Percentiles rank a stretch among this genome's conserved stretches.
Evolutionary conservation across 2,113 vertebrate genomes (phyloP).

Genomic region (Myotis davidii): DNA sequence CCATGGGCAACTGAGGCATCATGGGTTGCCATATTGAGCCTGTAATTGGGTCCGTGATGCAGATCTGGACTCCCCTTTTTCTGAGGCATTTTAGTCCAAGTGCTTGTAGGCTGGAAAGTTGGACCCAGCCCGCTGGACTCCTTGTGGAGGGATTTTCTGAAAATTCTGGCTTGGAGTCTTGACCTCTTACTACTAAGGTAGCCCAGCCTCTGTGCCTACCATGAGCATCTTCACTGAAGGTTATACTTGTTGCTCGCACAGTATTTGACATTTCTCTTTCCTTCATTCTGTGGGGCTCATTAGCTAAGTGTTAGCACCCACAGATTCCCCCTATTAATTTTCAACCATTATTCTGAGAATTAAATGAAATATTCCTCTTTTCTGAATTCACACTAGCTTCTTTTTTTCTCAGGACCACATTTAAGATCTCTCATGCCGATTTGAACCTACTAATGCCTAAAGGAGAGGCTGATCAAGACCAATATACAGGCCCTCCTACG

Average conservation of each 20-base stretch:
- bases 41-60: not conserved
- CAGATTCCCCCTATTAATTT: not conserved
- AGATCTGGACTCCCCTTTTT: not conserved
- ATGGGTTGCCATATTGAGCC: not conserved
- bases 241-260: not conserved
- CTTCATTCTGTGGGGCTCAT: not conserved
- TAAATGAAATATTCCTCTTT: constrained; percentile 46
- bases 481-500: not conserved
- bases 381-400: constrained; percentile 56
- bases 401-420: constrained; percentile 40
- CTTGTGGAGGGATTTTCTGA: not conserved
- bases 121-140: not conserved
- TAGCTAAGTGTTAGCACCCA: not conserved
- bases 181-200: not conserved
- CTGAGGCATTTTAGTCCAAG: not conserved
- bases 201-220: not conserved
- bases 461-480: not conserved
- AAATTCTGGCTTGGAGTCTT: not conserved
- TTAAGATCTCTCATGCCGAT: constrained; percentile 50
- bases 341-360: constrained; percentile 29
- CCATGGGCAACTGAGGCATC: not conserved
- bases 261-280: constrained; percentile 7
- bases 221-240: not conserved
- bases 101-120: not conserved
- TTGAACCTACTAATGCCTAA: constrained; percentile 3